Conservation (phyloP, 2,113 vertebrate species). For the Picathartes gymnocephalus region DNA sequence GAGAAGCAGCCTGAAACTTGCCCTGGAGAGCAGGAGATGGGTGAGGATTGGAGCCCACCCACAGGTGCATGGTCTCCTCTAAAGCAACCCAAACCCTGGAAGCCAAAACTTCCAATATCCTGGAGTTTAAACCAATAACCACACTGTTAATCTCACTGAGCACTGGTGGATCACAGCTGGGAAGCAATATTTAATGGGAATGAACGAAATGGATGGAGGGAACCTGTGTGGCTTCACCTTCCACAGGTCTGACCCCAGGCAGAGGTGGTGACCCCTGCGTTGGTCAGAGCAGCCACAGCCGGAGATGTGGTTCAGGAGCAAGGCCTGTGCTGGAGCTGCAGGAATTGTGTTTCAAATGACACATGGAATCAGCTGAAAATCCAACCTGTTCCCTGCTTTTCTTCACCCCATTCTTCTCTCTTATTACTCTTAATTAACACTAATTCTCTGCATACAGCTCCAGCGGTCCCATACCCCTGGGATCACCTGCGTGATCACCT, state of each 20-base stretch:
- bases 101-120: not conserved
- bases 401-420: not conserved
- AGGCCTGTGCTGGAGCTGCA: not conserved
- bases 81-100: not conserved
- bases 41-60: not conserved
- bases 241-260: not conserved
- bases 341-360: not conserved
- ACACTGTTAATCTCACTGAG: fast-evolving
- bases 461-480: not conserved
- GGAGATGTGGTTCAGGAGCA: not conserved
- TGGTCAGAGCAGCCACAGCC: not conserved
- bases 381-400: not conserved
- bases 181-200: not conserved
- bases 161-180: not conserved
- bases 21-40: not conserved
- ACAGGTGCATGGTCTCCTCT: fast-evolving
- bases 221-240: not conserved
- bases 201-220: not conserved
- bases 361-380: not conserved
- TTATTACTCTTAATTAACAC: not conserved
- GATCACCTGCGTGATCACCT: not conserved
- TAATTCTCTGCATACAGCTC: not conserved
- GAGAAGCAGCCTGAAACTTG: not conserved
- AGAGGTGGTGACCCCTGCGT: not conserved
- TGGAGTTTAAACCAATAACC: not conserved